Evolutionary conservation across 2,797 vertebrate genomes (phyloP), one percentile per base, ranked within the genome.

Genomic region (Euphonia xanthogaster): DNA sequence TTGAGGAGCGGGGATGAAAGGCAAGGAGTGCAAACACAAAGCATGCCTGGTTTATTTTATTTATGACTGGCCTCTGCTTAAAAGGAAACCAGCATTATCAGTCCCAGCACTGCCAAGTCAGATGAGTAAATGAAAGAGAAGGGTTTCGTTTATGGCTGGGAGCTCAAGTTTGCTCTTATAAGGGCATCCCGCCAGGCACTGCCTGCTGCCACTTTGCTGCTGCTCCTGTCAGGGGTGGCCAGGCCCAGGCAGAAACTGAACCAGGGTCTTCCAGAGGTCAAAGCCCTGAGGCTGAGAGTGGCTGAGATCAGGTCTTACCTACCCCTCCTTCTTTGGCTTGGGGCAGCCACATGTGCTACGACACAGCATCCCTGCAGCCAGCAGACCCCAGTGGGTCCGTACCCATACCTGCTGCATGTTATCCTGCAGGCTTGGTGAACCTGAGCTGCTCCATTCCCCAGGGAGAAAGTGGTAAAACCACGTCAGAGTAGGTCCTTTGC

Each of bases 11-110:
- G n/a, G 85, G 93, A 95, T 93, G 91, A 96, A 96, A 96, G 95
- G 70, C 81, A 20, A 35, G 71, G 24, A 39, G 58, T 93, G 82
- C 75, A 86, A 95, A 76, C 90, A 94, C 86, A 93, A 88, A 95
- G 78, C 87, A 28, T 0, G 91, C 85, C 94, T 94, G 92, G 90
- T 96, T 97, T 97, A 84, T 96, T 97, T 97, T 96, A 92, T 84
- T 96, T 96, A 47, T 94, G 91, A 93, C 93, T 90, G 44, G 91
- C 33, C 55, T 84, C 87, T 2, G 18, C 96, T 95, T 96, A 91
- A 96, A 96, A 95, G 93, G 79, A 96, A 94, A 86, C 58, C 73
- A 37, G 67, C 33, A 67, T 78, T 97, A 96, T 95, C 94, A 94
- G 87, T 86, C 51, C 51, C 82, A 62, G 82, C 85, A 75, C 58